Percentiles rank a stretch among this genome's conserved stretches.
phyloP scores from a whole-genome alignment of 2,113 vertebrate species.

The Boulengeromyrus knoepffleri region DNA sequence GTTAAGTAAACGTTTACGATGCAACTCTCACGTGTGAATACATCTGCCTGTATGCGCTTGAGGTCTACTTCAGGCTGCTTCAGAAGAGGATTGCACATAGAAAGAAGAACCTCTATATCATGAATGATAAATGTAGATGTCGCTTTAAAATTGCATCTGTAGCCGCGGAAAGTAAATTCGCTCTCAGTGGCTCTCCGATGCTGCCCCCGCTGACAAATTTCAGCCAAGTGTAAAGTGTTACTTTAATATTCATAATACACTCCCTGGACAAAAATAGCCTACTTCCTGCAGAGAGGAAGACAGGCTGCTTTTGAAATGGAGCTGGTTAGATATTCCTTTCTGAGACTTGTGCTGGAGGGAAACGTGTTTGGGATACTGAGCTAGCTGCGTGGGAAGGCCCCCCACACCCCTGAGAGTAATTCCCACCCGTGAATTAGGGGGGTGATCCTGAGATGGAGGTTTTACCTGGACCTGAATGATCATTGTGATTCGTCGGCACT shows the following conservation, averaged over 20 bases:
- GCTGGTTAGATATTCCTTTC: background rate
- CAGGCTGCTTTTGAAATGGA: background rate
- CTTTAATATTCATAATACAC: background rate
- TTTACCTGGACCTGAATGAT: background rate
- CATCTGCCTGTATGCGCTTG: background rate
- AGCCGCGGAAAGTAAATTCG: background rate
- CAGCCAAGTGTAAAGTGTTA: background rate
- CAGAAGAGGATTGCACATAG: background rate
- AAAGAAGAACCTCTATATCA: background rate
- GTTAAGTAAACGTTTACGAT: background rate
- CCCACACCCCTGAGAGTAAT: background rate
- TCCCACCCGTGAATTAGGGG: background rate
- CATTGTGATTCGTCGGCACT: background rate
- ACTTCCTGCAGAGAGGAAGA: background rate
- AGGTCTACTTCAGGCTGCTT: background rate
- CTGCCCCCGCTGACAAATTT: background rate
- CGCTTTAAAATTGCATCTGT: background rate
- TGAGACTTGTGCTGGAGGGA: background rate
- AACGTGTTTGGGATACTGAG: background rate
- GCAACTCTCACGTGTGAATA: background rate
- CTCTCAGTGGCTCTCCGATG: background rate
- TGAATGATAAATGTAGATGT: background rate
- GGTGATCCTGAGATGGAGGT: background rate
- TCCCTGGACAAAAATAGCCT: background rate
- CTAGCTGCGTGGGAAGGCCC: background rate